Evolutionary conservation across 2,113 vertebrate species (phyloP).

Genomic region (Macaca fascicularis): T2T-MFA8v1.1 NC_088379.1:193628001-193628500

Average conservation of each 20-base stretch:
- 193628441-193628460: not conserved
- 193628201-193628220: not conserved
- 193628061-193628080: not conserved
- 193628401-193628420: not conserved
- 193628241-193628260: not conserved
- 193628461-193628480: not conserved
- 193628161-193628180: not conserved
- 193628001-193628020: not conserved
- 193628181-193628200: not conserved
- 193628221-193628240: not conserved
- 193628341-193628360: slow-evolving; percentile 4
- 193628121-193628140: not conserved
- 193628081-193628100: not conserved
- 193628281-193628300: not conserved
- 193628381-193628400: not conserved
- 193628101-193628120: not conserved
- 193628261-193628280: not conserved
- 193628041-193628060: not conserved
- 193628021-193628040: not conserved
- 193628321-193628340: not conserved
- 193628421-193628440: not conserved
- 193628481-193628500: not conserved
- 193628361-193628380: not conserved
- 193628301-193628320: not conserved
- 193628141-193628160: not conserved